Evolutionary conservation across 2,113 vertebrate species (phyloP).

Genomic region (Nothocercus nigrocapillus): DNA sequence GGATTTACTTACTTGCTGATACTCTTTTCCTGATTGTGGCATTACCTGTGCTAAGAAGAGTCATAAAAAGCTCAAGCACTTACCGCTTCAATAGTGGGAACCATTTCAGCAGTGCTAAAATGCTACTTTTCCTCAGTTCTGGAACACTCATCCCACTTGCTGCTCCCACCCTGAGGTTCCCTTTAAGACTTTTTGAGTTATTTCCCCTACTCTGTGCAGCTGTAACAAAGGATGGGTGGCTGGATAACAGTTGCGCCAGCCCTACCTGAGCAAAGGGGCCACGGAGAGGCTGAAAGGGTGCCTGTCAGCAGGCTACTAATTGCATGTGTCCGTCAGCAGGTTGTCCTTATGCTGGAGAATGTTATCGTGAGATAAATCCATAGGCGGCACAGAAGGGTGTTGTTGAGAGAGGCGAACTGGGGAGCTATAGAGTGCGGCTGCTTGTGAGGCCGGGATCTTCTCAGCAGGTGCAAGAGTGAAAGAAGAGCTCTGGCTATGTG

Average conservation of each 20-base stretch:
- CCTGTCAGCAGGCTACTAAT: conserved; percentile 64
- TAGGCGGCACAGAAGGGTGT: conserved; percentile 41
- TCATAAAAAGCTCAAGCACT: not conserved
- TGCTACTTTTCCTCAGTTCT: not conserved
- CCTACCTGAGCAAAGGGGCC: conserved; percentile 36
- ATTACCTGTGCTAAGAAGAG: conserved; percentile 12
- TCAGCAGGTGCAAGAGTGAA: conserved; percentile 38
- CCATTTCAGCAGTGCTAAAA: conserved; percentile 16
- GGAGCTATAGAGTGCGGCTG: not conserved
- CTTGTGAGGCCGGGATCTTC: not conserved
- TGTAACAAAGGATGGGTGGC: conserved; percentile 43
- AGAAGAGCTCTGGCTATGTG: not conserved
- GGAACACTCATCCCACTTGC: not conserved
- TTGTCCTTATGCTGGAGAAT: conserved; percentile 32
- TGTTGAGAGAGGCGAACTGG: conserved; percentile 25
- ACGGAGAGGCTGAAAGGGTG: conserved; percentile 7
- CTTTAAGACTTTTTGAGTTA: conserved; percentile 27
- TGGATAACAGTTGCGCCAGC: conserved; percentile 6
- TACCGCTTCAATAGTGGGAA: not conserved
- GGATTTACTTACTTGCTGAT: not conserved
- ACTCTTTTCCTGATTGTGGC: not conserved
- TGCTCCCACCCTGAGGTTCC: not conserved
- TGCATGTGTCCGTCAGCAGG: conserved; percentile 56
- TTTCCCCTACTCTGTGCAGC: conserved; percentile 1
- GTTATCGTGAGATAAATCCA: conserved; percentile 56